Evolutionary conservation across 2,113 vertebrate species (phyloP).

Genomic region (Eulemur macaco): DNA sequence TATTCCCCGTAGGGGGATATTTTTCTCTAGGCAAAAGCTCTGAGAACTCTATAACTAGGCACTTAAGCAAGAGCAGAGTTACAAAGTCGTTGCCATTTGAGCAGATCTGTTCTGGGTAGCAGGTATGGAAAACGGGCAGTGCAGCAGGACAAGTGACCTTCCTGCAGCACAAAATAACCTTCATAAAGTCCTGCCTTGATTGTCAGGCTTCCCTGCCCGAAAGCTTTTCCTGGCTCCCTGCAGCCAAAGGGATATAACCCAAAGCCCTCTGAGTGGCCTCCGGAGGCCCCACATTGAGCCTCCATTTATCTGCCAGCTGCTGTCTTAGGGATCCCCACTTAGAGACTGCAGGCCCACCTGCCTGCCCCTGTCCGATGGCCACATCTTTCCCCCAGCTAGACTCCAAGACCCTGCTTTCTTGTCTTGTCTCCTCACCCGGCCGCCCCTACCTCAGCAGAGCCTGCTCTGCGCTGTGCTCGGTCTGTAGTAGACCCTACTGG

Average conservation of each 20-base stretch:
- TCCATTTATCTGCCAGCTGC: not conserved
- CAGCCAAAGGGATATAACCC: not conserved
- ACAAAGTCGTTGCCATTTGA: not conserved
- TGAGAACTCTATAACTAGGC: not conserved
- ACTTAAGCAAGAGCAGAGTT: not conserved
- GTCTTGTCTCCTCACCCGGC: not conserved
- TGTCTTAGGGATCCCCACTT: not conserved
- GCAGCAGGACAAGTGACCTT: not conserved
- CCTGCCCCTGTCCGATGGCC: not conserved
- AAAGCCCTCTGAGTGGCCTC: too few relatives aligned
- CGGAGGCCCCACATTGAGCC: not conserved
- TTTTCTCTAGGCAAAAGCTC: slow-evolving; percentile 5
- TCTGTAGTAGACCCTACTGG: accelerated
- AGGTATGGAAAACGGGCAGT: not conserved
- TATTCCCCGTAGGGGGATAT: not conserved
- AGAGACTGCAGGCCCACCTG: not conserved
- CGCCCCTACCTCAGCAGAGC: too few relatives aligned
- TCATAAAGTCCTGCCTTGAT: not conserved
- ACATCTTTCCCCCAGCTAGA: not conserved
- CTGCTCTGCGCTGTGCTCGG: not conserved
- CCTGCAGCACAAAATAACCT: not conserved
- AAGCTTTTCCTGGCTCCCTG: not conserved
- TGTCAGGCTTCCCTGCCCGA: not conserved
- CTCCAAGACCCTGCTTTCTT: not conserved
- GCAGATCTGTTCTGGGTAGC: not conserved